A percentile compares a stretch with the other conserved stretches of the same genome.
These are phyloP conservation scores for Gryon sp. DNA, from an alignment of 1,140 invertebrate genomes.

Conservation along the genomic window DNA sequence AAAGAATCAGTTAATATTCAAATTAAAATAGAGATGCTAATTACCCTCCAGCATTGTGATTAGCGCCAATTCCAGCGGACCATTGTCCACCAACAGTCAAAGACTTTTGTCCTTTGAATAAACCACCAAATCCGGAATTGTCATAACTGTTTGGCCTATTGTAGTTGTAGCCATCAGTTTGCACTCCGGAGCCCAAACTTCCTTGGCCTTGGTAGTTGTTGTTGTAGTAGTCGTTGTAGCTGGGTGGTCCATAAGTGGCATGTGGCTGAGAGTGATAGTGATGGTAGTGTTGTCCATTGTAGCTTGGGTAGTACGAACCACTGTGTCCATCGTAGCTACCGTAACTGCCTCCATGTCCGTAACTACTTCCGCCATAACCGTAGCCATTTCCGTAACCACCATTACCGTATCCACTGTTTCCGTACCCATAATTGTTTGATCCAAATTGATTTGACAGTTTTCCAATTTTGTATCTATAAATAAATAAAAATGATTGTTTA, in stretches of 20 bases:
- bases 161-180: conserved; percentile 12
- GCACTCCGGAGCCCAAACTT: neutral
- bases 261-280: conserved; percentile 23
- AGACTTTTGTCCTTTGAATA: conserved; percentile 6
- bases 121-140: neutral
- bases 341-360: conserved; percentile 1
- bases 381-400: neutral
- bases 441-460: neutral
- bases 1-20: too few species aligned
- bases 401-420: too few species aligned
- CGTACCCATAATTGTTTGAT: conserved; percentile 1
- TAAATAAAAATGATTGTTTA: neutral
- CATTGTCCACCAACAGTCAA: conserved; percentile 22
- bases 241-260: conserved; percentile 21
- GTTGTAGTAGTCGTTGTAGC: conserved; percentile 36
- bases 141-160: conserved; percentile 7
- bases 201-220: conserved; percentile 9
- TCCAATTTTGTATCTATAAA: conserved; percentile 20
- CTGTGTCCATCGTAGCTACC: too few species aligned
- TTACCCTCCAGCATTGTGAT: conserved; percentile 13
- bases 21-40: too few species aligned
- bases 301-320: neutral
- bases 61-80: conserved; percentile 2
- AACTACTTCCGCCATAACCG: neutral
- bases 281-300: conserved; percentile 4